Conservation (phyloP, 1,140 invertebrate species). For the Drosophila trapezifrons region DNA sequence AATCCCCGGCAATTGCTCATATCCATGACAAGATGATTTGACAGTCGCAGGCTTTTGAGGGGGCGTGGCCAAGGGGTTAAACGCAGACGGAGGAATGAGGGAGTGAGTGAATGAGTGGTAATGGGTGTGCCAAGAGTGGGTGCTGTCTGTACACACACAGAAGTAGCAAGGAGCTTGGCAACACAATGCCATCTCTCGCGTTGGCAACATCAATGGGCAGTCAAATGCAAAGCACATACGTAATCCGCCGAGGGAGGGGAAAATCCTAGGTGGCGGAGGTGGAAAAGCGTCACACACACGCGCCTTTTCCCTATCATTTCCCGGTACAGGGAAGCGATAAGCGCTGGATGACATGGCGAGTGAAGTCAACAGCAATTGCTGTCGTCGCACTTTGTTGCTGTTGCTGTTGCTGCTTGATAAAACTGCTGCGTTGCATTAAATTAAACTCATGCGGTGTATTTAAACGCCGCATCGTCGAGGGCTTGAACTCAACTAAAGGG, state of each 20-base stretch:
- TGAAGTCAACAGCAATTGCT: constrained; percentile 66
- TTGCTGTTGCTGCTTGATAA: constrained; percentile 54
- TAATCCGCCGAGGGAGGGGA: constrained; percentile 26
- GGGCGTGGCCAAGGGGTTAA: constrained; percentile 24
- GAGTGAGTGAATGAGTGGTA: neutral
- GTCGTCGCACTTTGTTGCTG: constrained; percentile 52
- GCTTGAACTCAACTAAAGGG: constrained; percentile 18
- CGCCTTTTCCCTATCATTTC: constrained; percentile 35
- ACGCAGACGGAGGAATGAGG: constrained; percentile 6
- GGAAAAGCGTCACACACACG: constrained; percentile 29
- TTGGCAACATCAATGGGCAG: constrained; percentile 54
- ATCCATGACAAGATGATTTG: constrained; percentile 72
- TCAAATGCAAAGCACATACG: constrained; percentile 52
- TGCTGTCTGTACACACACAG: constrained; percentile 12
- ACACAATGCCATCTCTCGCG: constrained; percentile 33
- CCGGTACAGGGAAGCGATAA: constrained; percentile 45
- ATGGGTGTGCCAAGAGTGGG: constrained; percentile 3
- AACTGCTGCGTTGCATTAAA: constrained; percentile 81
- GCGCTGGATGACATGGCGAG: constrained; percentile 38
- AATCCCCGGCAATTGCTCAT: constrained; percentile 56
- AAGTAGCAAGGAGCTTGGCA: constrained; percentile 33
- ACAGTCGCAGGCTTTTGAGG: constrained; percentile 40
- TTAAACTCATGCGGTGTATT: constrained; percentile 80
- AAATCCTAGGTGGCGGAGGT: neutral
- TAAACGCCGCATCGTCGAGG: constrained; percentile 59